Base-by-base conservation (phyloP, 92 coral and sea anemone species). In the Porites divaricata region DNA sequence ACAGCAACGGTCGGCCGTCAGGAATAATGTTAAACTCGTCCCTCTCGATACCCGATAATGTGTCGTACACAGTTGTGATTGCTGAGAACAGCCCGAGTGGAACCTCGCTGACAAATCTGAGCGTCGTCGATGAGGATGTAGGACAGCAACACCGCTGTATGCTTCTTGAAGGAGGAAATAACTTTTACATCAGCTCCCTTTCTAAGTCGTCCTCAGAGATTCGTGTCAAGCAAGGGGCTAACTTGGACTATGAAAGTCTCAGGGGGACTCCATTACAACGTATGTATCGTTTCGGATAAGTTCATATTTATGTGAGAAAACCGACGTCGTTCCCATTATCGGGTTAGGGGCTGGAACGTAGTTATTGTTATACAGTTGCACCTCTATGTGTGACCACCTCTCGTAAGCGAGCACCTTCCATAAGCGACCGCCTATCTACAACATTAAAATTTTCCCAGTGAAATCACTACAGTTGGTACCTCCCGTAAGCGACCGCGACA, bases 41-140 rank as follows among this genome's bases (percentile, higher is more conserved):
- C 8, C 86, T 85, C 71, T 22, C 89, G 22, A 35, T 64, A n/a
- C 63, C 19, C 76, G 28, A 19, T 41, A 75, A 63, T 58, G 54
- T 17, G 72, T 68, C 64, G 64, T 72, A 69, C 67, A 81, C 63
- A 70, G 75, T 92, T 66, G 77, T 28, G 68, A 84, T 96, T 26
- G 68, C 77, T 61, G 99, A 96, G 86, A 96, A 96, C 88, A 95
- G 96, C 68, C 85, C 90, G 21, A 86, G 91, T 58, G 91, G 93
- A 57, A 95, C 96, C 26, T 86, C 89, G 87, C 86, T 96, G 87
- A 89, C 95, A 17, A 93, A 85, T 67, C 24, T 95, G 82, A 95
- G 93, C 12, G 98, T 95, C 8, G 87, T 78, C 2, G 99, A 96
- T 69, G 91, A 95, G 23, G 99, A 96, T 73, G 67, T 52, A 2